Conservation (phyloP, 2,797 vertebrate species). For the Nyctibius grandis region DNA sequence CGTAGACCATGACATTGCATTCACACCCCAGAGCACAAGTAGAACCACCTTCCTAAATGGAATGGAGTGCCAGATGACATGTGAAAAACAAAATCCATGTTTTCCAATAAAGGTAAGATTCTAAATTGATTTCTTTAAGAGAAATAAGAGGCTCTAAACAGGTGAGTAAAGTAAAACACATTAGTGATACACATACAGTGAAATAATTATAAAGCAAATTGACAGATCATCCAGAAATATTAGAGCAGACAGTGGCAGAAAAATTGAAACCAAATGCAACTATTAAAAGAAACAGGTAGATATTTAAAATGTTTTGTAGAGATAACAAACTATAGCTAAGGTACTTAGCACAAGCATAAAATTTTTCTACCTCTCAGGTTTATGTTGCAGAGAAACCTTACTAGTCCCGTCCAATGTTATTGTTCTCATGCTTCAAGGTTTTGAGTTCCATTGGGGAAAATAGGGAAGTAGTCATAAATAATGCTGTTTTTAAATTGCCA, state of each 20-base stretch:
- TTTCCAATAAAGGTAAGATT: slow-evolving; percentile 89
- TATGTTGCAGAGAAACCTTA: background rate
- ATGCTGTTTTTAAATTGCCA: slow-evolving; percentile 3
- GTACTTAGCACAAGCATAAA: background rate
- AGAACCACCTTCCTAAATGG: slow-evolving; percentile 31
- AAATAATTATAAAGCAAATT: background rate
- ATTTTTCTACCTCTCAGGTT: background rate
- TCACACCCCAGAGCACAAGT: slow-evolving; percentile 85
- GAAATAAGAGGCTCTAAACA: background rate
- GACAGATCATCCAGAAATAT: background rate
- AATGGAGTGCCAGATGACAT: slow-evolving; percentile 75
- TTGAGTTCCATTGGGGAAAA: background rate
- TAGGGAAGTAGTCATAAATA: background rate
- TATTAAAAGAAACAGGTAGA: background rate
- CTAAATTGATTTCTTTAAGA: background rate
- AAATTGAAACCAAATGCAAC: background rate
- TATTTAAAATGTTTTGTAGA: background rate
- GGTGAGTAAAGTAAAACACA: background rate
- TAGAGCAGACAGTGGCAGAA: background rate
- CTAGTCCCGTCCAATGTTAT: background rate
- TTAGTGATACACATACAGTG: background rate
- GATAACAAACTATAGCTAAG: background rate
- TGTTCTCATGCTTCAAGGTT: background rate
- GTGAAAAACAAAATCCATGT: slow-evolving; percentile 80
- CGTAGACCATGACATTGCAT: slow-evolving; percentile 87